Percentiles rank a stretch among this genome's conserved stretches.
Evolutionary conservation across 2,113 vertebrate genomes (phyloP).

Genomic region (Sardina pilchardus): DNA sequence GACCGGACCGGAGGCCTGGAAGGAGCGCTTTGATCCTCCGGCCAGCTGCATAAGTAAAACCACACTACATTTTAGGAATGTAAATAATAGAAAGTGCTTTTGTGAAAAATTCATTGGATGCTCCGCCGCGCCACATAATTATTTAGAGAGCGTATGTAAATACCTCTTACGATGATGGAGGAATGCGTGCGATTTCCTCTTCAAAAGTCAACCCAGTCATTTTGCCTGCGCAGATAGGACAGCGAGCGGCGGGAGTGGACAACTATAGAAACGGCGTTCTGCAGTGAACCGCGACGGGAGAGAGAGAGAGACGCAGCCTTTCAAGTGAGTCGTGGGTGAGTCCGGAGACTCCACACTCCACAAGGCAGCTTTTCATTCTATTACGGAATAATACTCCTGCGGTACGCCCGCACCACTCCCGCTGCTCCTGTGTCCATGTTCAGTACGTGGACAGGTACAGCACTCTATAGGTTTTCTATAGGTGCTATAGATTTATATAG

Average conservation of each 20-base stretch:
- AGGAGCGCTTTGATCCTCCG: conserved; percentile 63
- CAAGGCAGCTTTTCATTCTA: not conserved
- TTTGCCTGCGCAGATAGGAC: conserved; percentile 66
- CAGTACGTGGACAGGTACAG: no score
- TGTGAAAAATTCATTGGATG: conserved; percentile 69
- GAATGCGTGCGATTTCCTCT: conserved; percentile 69
- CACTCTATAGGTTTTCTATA: no score
- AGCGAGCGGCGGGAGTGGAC: conserved; percentile 52
- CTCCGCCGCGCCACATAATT: conserved; percentile 66
- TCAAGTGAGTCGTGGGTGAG: conserved; percentile 42
- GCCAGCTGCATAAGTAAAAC: conserved; percentile 70
- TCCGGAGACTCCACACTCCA: conserved; percentile 25
- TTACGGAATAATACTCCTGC: not conserved
- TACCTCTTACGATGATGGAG: conserved; percentile 68
- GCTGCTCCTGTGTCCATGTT: no score
- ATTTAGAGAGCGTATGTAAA: conserved; percentile 74
- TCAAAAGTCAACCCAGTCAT: conserved; percentile 66
- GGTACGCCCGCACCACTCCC: not conserved
- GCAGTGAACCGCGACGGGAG: conserved; percentile 46
- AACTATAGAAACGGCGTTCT: conserved; percentile 53
- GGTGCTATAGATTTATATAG: no score
- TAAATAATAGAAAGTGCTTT: conserved; percentile 72
- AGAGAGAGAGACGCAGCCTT: conserved; percentile 48
- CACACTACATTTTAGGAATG: conserved; percentile 70
- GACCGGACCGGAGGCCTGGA: no score